Conservation (phyloP, 2,888 invertebrate species). For the Drosophila affinis region DNA sequence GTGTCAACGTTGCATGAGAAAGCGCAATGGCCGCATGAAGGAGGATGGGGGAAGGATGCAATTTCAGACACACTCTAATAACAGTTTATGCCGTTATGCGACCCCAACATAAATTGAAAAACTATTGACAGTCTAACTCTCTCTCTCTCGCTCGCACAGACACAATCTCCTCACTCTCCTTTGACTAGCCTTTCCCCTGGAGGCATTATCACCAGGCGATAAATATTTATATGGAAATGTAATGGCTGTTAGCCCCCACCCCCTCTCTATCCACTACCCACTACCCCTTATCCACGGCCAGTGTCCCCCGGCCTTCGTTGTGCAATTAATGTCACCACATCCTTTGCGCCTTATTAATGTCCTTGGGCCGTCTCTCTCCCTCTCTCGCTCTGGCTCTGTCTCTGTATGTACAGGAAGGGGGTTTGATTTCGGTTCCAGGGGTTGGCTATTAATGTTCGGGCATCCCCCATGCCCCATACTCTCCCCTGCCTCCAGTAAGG, state of each 20-base stretch:
- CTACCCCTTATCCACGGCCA: not conserved
- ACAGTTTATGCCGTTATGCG: not conserved
- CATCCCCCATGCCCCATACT: not conserved
- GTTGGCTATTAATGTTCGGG: slow-evolving; percentile 68
- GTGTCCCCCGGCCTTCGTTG: slow-evolving; percentile 45
- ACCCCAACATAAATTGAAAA: slow-evolving; percentile 70
- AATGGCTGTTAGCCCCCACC: slow-evolving; percentile 59
- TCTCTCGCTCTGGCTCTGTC: not conserved
- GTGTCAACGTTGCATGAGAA: not conserved
- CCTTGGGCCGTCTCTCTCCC: slow-evolving; percentile 52
- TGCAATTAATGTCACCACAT: slow-evolving; percentile 80
- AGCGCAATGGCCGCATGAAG: not conserved
- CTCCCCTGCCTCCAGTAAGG: slow-evolving; percentile 12
- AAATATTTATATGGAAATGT: slow-evolving; percentile 80
- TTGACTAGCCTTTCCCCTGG: slow-evolving; percentile 8
- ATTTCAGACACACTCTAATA: not conserved
- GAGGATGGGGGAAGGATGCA: not conserved
- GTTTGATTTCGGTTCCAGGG: slow-evolving; percentile 6
- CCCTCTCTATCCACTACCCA: not conserved
- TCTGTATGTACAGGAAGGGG: not conserved
- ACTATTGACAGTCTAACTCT: slow-evolving; percentile 62
- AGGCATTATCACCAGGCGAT: slow-evolving; percentile 77
- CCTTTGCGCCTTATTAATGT: slow-evolving; percentile 80
- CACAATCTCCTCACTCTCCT: not conserved
- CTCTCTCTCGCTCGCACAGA: slow-evolving; percentile 1